Evolutionary conservation across 1,140 invertebrate genomes (phyloP).

Genomic region (Hyles euphorbiae): DNA sequence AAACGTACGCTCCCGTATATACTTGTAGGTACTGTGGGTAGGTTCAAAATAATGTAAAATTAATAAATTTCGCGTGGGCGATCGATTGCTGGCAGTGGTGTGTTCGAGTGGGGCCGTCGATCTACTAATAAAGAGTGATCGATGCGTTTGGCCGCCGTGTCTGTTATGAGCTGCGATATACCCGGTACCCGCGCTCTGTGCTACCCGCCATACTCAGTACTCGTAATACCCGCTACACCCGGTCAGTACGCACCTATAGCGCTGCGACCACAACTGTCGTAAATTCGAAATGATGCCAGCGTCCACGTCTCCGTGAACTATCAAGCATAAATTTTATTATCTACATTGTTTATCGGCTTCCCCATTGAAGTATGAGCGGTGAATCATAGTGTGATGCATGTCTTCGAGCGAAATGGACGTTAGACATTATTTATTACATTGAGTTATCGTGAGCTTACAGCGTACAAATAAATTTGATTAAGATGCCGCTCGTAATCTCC

Average conservation of each 20-base stretch:
- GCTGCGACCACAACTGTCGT: conserved; percentile 24
- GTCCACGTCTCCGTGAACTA: conserved; percentile 24
- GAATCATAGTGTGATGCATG: neutral
- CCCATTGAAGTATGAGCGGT: neutral
- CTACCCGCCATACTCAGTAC: conserved; percentile 11
- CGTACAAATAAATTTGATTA: no score
- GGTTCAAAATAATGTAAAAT: conserved; percentile 4
- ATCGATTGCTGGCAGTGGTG: conserved; percentile 16
- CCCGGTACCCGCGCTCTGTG: neutral
- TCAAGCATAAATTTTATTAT: conserved; percentile 40
- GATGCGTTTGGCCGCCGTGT: conserved; percentile 24
- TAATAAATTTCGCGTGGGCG: conserved; percentile 11
- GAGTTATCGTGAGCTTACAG: no score
- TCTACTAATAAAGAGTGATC: conserved; percentile 47
- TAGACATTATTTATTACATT: conserved; percentile 1
- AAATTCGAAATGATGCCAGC: conserved; percentile 39
- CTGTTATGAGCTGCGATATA: conserved; percentile 7
- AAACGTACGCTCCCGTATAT: no score
- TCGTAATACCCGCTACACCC: neutral
- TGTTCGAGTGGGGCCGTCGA: conserved; percentile 17
- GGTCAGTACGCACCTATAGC: conserved; percentile 4
- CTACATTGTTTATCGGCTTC: neutral
- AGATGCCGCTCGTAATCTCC: no score
- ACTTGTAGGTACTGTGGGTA: no score
- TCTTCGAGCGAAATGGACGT: neutral